A percentile compares a stretch with the other conserved stretches of the same genome.
phyloP scores from a whole-genome alignment of 2,113 vertebrate species.

The Campylomormyrus numenius region DNA sequence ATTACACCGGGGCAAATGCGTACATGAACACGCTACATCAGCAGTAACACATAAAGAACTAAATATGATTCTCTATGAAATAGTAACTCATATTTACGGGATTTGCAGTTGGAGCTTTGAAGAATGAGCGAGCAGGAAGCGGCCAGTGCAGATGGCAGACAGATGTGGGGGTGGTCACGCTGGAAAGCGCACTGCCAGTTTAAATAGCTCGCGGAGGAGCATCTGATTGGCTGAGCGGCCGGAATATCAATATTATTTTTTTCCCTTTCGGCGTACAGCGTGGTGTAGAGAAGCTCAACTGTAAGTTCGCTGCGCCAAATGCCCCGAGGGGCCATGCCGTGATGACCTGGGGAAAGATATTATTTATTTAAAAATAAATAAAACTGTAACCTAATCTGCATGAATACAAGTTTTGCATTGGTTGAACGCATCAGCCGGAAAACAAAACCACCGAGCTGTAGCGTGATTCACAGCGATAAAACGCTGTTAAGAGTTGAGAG shows the following conservation, averaged over 20 bases:
- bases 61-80: background rate
- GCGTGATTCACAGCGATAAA: background rate
- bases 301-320: background rate
- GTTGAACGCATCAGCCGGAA: background rate
- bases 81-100: background rate
- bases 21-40: background rate
- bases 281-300: background rate
- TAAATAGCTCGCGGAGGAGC: background rate
- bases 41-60: background rate
- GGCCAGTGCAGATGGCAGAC: background rate
- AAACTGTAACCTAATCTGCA: background rate
- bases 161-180: background rate
- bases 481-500: background rate
- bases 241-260: background rate
- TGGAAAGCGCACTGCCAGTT: background rate
- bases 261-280: background rate
- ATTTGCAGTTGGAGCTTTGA: background rate
- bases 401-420: background rate
- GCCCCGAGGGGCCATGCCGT: background rate
- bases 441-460: background rate
- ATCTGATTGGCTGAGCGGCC: background rate
- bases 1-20: background rate
- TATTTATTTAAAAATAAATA: background rate
- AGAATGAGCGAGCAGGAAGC: background rate
- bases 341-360: background rate